Percentiles rank a stretch among this genome's conserved stretches.
Evolutionary conservation across 2,888 invertebrate genomes (phyloP).

Genomic region (Tiliacea aurago): DNA sequence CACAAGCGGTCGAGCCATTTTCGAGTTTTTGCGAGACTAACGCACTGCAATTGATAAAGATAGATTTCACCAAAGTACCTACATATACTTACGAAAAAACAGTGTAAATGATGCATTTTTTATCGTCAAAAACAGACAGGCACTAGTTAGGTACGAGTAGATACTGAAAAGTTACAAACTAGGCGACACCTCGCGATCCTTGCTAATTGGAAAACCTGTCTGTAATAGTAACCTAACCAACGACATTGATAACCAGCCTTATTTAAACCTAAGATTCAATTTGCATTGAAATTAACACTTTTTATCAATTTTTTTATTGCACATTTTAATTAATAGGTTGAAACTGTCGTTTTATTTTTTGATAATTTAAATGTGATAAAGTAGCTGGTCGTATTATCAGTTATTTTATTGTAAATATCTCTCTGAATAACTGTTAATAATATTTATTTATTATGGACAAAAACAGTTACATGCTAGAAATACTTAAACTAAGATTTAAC

Average conservation of each 20-base stretch:
- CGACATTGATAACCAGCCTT: slow-evolving; percentile 20
- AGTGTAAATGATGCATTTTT: neutral
- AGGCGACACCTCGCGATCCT: slow-evolving; percentile 54
- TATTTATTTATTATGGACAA: too few relatives aligned
- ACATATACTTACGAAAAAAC: too few relatives aligned
- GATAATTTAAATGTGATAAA: slow-evolving; percentile 2
- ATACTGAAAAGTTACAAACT: slow-evolving; percentile 42
- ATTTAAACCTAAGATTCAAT: slow-evolving; percentile 17
- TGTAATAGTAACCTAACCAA: slow-evolving; percentile 32
- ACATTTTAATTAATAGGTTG: slow-evolving; percentile 74
- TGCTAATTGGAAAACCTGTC: slow-evolving; percentile 69
- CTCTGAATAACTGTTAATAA: too few relatives aligned
- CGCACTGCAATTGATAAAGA: too few relatives aligned
- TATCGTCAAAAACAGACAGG: neutral
- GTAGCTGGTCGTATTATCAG: neutral
- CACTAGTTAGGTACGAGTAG: neutral
- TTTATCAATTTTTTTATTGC: slow-evolving; percentile 61
- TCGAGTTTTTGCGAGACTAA: too few relatives aligned
- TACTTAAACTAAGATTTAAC: too few relatives aligned
- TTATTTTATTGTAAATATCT: neutral
- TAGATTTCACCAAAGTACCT: too few relatives aligned
- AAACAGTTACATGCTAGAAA: too few relatives aligned
- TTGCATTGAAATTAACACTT: slow-evolving; percentile 17
- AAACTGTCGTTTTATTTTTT: slow-evolving; percentile 62
- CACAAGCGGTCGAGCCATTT: too few relatives aligned